Evolutionary conservation across 1,140 invertebrate genomes (phyloP), one percentile per base, ranked within the genome.

Genomic region (Wiebesia pumilae): DNA sequence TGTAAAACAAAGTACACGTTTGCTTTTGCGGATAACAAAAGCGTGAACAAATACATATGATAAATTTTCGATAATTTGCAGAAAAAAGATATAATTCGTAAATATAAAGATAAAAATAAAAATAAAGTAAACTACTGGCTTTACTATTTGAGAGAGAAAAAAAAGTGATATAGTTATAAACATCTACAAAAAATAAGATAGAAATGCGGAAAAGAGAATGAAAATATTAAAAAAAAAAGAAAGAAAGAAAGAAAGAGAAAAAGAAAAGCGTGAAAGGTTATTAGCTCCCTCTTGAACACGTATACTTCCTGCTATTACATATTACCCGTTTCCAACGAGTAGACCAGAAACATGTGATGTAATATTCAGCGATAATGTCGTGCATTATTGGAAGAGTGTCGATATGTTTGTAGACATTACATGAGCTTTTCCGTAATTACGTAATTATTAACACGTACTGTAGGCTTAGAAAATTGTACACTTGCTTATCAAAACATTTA

Each of bases 331-430:
- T 75, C 62, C 69, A 75, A 38, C 24, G 21, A 33, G 47, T 30
- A 81, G 67, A 71, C 27, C n/a, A 27, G 62, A 35, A 58, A 14
- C 16, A 62, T 51, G 54, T 86, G 69, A 86, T 54, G 84, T 86
- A 86, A 86, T 54, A 35, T 81, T 77, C 73, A 35, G 51, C 54
- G 79, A 77, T 30, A 86, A 82, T 81, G 84, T 51, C 67, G 33
- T n/a, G 24, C 33, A 30, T 35, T 65, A 30, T n/a, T 79, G 35
- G 16, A 10, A n/a, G 19, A 16, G 9, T 81, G 35, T n/a, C 79
- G 62, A 65, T 35, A 81, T 67, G 43, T 40, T 83, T 62, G 21
- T 35, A 24, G 24, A 62, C 21, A 27, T 62, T 62, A 62, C 10
- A 27, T 24, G 14, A 27, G 3, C 21, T 62, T 62, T 14, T 62